Evolutionary conservation across 2,113 vertebrate genomes (phyloP).

Genomic region (Axis porcinus): DNA sequence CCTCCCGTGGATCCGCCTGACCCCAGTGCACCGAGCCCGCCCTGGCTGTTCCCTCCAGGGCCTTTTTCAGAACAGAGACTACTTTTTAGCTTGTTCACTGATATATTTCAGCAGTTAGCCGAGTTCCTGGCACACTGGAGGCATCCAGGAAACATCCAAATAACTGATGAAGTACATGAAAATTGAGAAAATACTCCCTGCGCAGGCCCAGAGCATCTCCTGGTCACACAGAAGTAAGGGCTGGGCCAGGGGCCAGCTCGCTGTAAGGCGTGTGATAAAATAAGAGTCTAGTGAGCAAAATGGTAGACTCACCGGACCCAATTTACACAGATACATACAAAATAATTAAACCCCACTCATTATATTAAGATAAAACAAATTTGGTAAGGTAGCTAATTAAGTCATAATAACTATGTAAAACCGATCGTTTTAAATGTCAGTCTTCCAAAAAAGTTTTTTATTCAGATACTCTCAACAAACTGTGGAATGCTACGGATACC

Average conservation of each 20-base stretch:
- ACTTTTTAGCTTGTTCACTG: neutral
- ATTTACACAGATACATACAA: neutral
- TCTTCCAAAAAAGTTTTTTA: neutral
- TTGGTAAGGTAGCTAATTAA: neutral
- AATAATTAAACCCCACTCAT: neutral
- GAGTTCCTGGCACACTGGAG: neutral
- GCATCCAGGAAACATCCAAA: neutral
- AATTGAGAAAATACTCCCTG: neutral
- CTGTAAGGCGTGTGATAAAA: neutral
- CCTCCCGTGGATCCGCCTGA: rapidly evolving
- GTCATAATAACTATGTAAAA: neutral
- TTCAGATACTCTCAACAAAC: neutral
- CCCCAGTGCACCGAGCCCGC: neutral
- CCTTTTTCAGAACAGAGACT: neutral
- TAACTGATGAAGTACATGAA: neutral
- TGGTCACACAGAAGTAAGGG: neutral
- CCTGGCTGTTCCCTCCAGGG: rapidly evolving
- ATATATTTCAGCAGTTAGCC: neutral
- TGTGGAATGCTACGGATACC: neutral
- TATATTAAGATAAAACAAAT: neutral
- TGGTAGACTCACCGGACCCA: neutral
- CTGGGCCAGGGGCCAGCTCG: rapidly evolving
- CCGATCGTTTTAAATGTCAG: neutral
- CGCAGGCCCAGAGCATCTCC: neutral
- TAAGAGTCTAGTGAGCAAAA: neutral